phyloP scores from a whole-genome alignment of 2,797 vertebrate genomes.

The Lepilemur septentrionalis region DNA sequence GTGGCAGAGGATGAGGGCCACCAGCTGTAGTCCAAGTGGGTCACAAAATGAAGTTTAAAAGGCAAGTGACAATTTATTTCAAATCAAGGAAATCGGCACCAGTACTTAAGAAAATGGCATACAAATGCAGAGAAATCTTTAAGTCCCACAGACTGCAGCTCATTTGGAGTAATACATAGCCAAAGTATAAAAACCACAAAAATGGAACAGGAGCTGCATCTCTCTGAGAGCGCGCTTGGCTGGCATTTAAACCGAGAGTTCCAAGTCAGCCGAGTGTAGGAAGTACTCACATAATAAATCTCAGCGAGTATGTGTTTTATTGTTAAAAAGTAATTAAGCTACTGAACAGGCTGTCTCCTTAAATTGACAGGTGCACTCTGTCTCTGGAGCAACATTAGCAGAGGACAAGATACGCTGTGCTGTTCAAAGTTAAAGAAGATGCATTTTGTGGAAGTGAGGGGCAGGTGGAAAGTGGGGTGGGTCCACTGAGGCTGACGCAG shows the following conservation, averaged over 20 bases:
- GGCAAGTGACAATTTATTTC: not conserved
- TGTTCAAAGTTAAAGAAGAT: not conserved
- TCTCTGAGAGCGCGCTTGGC: constrained; percentile 6
- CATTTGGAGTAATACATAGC: not conserved
- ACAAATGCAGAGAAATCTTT: not conserved
- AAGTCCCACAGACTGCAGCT: not conserved
- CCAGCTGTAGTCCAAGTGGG: not conserved
- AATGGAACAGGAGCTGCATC: not conserved
- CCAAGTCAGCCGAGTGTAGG: not conserved
- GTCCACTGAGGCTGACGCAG: fast-evolving
- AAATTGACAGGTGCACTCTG: not conserved
- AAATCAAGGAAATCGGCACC: not conserved
- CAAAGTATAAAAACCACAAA: not conserved
- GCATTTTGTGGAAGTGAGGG: fast-evolving
- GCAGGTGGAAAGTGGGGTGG: fast-evolving
- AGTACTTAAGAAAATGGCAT: not conserved
- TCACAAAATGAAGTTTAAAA: not conserved
- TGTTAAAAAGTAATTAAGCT: constrained; percentile 51
- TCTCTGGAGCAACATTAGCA: constrained; percentile 44
- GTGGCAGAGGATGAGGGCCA: not conserved
- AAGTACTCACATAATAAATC: not conserved
- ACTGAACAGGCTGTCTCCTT: constrained; percentile 5
- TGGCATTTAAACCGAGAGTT: not conserved
- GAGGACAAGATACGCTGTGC: constrained; percentile 1
- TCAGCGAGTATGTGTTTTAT: not conserved